Percentiles rank a stretch among this genome's conserved stretches.
phyloP scores from a whole-genome alignment of 2,113 vertebrate genomes.

The Xiphophorus maculatus region DNA sequence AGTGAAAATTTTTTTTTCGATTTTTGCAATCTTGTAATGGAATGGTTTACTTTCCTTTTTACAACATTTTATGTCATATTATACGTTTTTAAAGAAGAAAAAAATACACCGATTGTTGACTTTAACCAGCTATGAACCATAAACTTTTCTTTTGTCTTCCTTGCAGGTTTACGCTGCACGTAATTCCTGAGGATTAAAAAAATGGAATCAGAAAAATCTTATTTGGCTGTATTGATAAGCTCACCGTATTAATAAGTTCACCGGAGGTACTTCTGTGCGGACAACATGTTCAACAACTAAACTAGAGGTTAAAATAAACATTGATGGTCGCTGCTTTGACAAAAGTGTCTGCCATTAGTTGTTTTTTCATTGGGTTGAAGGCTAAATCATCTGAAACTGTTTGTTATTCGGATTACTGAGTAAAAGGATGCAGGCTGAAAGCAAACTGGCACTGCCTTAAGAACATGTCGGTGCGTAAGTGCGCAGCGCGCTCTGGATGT shows the following conservation, averaged over 20 bases:
- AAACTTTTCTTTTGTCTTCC: slow-evolving; percentile 56
- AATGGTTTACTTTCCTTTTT: no score
- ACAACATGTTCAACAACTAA: background rate
- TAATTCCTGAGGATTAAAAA: slow-evolving; percentile 31
- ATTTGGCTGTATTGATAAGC: slow-evolving; percentile 33
- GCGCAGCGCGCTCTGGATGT: slow-evolving; percentile 35
- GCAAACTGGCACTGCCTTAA: background rate
- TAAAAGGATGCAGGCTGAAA: background rate
- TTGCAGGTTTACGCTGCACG: background rate
- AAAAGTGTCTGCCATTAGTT: background rate
- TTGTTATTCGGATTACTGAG: no score
- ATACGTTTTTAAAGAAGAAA: background rate
- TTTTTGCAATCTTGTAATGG: no score
- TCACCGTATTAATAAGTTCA: slow-evolving; percentile 58
- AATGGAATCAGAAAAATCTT: slow-evolving; percentile 10
- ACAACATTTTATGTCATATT: background rate
- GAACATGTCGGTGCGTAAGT: slow-evolving; percentile 55
- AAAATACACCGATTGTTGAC: background rate
- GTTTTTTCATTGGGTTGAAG: background rate
- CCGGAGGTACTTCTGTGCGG: background rate
- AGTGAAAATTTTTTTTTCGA: no score
- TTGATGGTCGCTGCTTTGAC: no score
- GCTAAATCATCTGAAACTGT: background rate
- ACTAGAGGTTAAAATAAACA: background rate
- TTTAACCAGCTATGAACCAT: slow-evolving; percentile 3